Evolutionary conservation across 2,888 invertebrate species (phyloP).

Genomic region (Steinernema scapterisci): DNA sequence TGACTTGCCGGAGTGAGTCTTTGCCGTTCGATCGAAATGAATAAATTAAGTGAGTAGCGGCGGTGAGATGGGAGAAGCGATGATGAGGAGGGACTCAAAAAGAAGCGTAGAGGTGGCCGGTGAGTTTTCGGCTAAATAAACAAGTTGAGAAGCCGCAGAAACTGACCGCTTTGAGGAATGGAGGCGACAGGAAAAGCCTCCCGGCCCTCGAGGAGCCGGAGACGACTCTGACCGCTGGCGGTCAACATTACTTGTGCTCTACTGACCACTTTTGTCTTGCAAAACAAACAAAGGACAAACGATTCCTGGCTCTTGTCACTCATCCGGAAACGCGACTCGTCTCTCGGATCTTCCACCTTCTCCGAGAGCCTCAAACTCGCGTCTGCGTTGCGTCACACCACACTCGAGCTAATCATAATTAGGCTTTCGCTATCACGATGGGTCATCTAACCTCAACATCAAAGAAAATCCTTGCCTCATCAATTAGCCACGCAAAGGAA

Average conservation of each 20-base stretch:
- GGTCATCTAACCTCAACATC: slow-evolving; percentile 31
- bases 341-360: neutral
- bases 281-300: slow-evolving; percentile 20
- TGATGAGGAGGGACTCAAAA: neutral
- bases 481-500: slow-evolving; percentile 9
- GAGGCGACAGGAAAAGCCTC: too few relatives aligned
- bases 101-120: neutral
- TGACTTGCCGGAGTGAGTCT: slow-evolving; percentile 26
- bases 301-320: neutral
- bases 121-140: neutral
- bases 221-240: neutral
- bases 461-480: slow-evolving; percentile 24
- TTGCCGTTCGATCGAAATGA: slow-evolving; percentile 26
- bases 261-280: slow-evolving; percentile 12
- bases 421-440: slow-evolving; percentile 17
- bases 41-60: slow-evolving; percentile 22
- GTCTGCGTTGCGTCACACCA: slow-evolving; percentile 16
- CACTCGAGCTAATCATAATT: slow-evolving; percentile 31
- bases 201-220: neutral
- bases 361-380: neutral
- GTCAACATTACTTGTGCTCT: slow-evolving; percentile 24
- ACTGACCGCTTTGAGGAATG: too few relatives aligned
- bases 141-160: neutral
- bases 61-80: neutral
- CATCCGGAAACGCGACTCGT: slow-evolving; percentile 26